phyloP scores from a whole-genome alignment of 1,140 invertebrate species.

The Ephestia elutella region DNA sequence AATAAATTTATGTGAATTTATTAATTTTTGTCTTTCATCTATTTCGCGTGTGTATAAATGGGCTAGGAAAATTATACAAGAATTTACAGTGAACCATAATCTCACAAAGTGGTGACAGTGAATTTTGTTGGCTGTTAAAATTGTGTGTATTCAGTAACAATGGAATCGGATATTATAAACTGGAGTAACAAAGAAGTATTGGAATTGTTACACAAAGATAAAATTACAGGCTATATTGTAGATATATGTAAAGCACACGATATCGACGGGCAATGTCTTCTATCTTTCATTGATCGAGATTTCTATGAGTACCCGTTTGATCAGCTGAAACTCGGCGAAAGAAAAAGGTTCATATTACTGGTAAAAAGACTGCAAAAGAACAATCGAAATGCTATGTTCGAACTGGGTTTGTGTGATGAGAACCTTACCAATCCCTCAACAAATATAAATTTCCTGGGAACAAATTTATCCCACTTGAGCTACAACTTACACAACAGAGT shows the following conservation, averaged over 20 bases:
- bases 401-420: slow-evolving; percentile 65
- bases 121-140: not conserved
- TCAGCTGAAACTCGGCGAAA: slow-evolving; percentile 60
- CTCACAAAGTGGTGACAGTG: not conserved
- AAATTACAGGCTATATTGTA: slow-evolving; percentile 55
- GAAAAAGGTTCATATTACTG: slow-evolving; percentile 63
- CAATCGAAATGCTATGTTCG: slow-evolving; percentile 62
- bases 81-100: not conserved
- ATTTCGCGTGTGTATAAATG: not conserved
- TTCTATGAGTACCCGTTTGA: slow-evolving; percentile 70
- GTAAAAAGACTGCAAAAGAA: slow-evolving; percentile 67
- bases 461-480: slow-evolving; percentile 68
- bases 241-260: slow-evolving; percentile 61
- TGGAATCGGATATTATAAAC: slow-evolving; percentile 65
- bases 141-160: slow-evolving; percentile 27
- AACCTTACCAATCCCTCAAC: slow-evolving; percentile 54
- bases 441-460: slow-evolving; percentile 69
- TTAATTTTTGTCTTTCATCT: not conserved
- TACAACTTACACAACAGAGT: slow-evolving; percentile 65
- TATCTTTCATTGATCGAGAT: slow-evolving; percentile 65
- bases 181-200: slow-evolving; percentile 71
- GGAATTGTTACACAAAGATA: slow-evolving; percentile 70
- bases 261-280: slow-evolving; percentile 67
- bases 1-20: not conserved
- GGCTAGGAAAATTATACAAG: not conserved